Percentiles rank a stretch among this genome's conserved stretches.
phyloP scores from a whole-genome alignment of 2,113 vertebrate genomes.

The Gambusia holbrooki region DNA sequence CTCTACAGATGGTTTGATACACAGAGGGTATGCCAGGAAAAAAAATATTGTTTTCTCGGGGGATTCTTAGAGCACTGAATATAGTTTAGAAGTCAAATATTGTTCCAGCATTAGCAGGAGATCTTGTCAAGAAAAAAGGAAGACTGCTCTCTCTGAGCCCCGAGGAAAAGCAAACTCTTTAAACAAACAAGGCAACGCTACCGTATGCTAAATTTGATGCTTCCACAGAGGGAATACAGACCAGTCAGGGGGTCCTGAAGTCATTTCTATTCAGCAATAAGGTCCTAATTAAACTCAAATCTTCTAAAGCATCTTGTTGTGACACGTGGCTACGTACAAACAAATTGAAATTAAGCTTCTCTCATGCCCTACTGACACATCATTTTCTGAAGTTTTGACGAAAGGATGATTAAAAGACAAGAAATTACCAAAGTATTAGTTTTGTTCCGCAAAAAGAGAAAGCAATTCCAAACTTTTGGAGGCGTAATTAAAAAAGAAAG shows the following conservation, averaged over 20 bases:
- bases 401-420: constrained; percentile 7
- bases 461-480: constrained; percentile 31
- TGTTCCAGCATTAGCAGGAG: constrained; percentile 43
- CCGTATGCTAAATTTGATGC: constrained; percentile 30
- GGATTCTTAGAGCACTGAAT: constrained; percentile 47
- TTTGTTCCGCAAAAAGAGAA: constrained; percentile 17
- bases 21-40: constrained; percentile 48
- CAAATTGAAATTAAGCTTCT: background rate
- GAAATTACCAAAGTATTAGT: constrained; percentile 21
- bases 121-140: constrained; percentile 33
- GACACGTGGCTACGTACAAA: background rate
- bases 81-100: constrained; percentile 57
- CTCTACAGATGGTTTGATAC: constrained; percentile 49
- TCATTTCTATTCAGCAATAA: background rate
- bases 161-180: constrained; percentile 31
- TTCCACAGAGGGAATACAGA: constrained; percentile 25
- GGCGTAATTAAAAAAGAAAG: constrained; percentile 52
- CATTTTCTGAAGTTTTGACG: constrained; percentile 13
- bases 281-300: constrained; percentile 23
- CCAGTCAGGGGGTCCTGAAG: constrained; percentile 18
- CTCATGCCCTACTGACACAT: background rate
- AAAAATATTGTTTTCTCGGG: constrained; percentile 50
- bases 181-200: constrained; percentile 35
- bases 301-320: background rate
- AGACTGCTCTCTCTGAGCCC: constrained; percentile 24